A percentile compares a stretch with the other conserved stretches of the same genome.
These are phyloP conservation scores for Epinephelus cyanopodus DNA, from an alignment of 2,113 vertebrate species.

Conservation along the genomic window DNA sequence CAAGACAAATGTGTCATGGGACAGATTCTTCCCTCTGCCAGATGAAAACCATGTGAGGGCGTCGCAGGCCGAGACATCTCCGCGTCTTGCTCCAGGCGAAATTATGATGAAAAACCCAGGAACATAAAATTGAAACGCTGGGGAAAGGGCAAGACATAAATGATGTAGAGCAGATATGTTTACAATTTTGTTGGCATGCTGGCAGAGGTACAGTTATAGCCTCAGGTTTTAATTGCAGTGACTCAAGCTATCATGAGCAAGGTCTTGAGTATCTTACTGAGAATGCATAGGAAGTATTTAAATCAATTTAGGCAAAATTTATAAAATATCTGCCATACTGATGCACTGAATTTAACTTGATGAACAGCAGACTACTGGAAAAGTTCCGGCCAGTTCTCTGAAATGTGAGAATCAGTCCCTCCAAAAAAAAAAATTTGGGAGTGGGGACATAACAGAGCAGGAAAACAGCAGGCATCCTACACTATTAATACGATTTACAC, in stretches of 20 bases:
- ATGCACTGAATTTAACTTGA: not conserved
- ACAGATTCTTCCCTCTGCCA: not conserved
- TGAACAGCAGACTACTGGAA: not conserved
- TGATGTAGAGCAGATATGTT: not conserved
- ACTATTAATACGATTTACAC: not conserved
- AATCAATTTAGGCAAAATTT: not conserved
- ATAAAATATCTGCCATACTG: slow-evolving; percentile 2
- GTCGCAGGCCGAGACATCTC: not conserved
- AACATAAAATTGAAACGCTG: not conserved
- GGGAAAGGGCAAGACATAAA: not conserved
- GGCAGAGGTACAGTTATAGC: not conserved
- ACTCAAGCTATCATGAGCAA: not conserved
- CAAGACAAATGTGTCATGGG: not conserved
- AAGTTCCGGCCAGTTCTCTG: not conserved
- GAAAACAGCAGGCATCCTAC: not conserved
- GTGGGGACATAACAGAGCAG: not conserved
- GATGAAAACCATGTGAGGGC: slow-evolving; percentile 14
- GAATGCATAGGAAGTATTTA: not conserved
- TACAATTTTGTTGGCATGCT: not conserved
- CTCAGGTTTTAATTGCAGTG: not conserved
- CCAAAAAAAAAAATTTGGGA: not conserved
- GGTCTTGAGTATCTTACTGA: not conserved
- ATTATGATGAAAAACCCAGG: not conserved
- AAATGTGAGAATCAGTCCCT: not conserved
- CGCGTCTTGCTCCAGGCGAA: not conserved